These are phyloP conservation scores for Tapirus indicus DNA, from an alignment of 2,797 vertebrate genomes.

Conservation along the genomic window DNA sequence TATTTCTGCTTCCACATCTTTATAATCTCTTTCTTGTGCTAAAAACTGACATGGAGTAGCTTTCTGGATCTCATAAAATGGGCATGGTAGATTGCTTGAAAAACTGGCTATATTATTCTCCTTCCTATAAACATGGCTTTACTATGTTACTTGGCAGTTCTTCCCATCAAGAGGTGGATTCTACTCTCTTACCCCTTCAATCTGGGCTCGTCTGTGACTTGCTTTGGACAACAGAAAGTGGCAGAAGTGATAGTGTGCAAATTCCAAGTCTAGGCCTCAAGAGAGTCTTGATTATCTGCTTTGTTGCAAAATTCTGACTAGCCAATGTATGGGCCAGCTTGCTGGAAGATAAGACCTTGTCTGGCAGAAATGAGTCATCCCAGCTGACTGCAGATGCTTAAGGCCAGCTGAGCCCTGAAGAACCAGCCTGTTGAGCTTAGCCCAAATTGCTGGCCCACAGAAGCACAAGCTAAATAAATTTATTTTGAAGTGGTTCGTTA, in stretches of 20 bases:
- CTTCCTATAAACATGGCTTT: neutral
- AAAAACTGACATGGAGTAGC: neutral
- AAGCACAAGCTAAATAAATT: neutral
- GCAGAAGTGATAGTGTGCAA: neutral
- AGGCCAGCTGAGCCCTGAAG: neutral
- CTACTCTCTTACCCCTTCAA: neutral
- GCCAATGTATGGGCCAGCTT: neutral
- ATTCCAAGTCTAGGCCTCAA: neutral
- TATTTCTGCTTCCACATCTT: constrained; percentile 14
- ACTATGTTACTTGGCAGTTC: neutral
- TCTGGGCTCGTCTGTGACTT: neutral
- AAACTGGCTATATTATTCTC: neutral
- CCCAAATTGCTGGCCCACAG: neutral
- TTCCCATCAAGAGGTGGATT: neutral
- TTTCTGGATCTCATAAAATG: constrained; percentile 37
- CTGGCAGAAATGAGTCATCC: neutral
- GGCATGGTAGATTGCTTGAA: neutral
- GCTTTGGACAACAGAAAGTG: neutral
- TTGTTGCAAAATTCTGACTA: constrained; percentile 28
- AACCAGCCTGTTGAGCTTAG: neutral
- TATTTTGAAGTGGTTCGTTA: neutral
- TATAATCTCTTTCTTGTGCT: neutral
- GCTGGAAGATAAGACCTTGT: neutral
- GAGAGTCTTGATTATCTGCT: neutral
- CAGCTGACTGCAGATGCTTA: neutral